phyloP scores from a whole-genome alignment of 2,888 invertebrate species.

The Didymodactylos carnosus region DNA sequence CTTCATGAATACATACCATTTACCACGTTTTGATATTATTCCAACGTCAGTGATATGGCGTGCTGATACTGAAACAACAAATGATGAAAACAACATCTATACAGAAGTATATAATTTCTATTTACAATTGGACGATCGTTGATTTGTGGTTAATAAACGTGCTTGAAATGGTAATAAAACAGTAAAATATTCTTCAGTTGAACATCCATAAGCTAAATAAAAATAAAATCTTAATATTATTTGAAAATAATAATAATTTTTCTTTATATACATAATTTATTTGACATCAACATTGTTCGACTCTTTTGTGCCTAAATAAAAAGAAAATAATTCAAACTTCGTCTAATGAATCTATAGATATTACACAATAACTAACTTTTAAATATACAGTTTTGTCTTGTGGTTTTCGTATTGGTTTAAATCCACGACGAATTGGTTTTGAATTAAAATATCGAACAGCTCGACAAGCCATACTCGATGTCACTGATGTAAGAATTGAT shows the following conservation, averaged over 20 bases:
- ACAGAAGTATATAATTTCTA: too few relatives aligned
- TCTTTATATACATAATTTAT: not conserved
- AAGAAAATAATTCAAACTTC: not conserved
- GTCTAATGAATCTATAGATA: too few relatives aligned
- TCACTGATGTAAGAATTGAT: not conserved
- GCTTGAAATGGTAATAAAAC: not conserved
- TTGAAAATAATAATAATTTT: not conserved
- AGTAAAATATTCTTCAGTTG: not conserved
- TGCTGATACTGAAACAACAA: too few relatives aligned
- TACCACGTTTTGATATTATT: too few relatives aligned
- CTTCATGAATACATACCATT: too few relatives aligned
- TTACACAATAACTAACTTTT: too few relatives aligned
- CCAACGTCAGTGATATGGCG: too few relatives aligned
- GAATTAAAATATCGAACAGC: not conserved
- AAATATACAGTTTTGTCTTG: not conserved
- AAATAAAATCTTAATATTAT: not conserved
- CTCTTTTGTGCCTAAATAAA: not conserved
- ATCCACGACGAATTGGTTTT: not conserved
- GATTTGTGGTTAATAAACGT: not conserved
- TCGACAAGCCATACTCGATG: not conserved
- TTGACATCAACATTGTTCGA: not conserved
- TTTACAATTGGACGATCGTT: too few relatives aligned
- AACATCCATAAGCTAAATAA: not conserved
- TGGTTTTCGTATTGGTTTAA: not conserved
- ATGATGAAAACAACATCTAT: too few relatives aligned